These are phyloP conservation scores for Parambassis ranga DNA, from an alignment of 2,797 vertebrate species.

Conservation along the genomic window DNA sequence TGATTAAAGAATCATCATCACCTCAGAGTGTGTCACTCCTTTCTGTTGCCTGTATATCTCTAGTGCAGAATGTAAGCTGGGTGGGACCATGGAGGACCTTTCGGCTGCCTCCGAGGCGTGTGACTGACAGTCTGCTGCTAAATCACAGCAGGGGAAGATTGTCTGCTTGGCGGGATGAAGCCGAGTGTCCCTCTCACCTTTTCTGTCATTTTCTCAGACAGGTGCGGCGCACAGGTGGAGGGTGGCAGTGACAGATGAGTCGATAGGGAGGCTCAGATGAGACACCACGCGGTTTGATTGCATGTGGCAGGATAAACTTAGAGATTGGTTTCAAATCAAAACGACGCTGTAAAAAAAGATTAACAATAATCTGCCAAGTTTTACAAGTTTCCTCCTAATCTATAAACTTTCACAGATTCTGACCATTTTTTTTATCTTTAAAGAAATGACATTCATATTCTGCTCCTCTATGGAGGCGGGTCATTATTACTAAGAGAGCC, in stretches of 20 bases:
- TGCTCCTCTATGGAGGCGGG: conserved; percentile 10
- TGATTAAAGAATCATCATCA: too few species aligned
- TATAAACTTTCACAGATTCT: background rate
- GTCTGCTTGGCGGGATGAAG: conserved; percentile 33
- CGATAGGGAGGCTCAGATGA: background rate
- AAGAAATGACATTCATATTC: too few species aligned
- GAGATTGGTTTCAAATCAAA: too few species aligned
- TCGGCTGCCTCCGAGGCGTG: conserved; percentile 11
- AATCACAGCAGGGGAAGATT: conserved; percentile 31
- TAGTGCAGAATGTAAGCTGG: background rate
- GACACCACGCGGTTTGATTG: background rate
- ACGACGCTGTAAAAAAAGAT: background rate
- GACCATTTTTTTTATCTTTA: too few species aligned
- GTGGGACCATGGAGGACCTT: conserved; percentile 2
- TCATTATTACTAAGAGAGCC: conserved; percentile 31
- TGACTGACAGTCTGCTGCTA: conserved; percentile 37
- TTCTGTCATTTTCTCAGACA: conserved; percentile 48
- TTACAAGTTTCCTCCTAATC: background rate
- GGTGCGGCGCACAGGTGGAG: conserved; percentile 27
- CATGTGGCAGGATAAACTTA: background rate
- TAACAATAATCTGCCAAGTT: background rate
- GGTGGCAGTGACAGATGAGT: conserved; percentile 15
- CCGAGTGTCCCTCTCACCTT: conserved; percentile 54
- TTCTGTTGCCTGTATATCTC: background rate
- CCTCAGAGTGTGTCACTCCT: background rate